Percentiles rank a stretch among this genome's conserved stretches.
Evolutionary conservation across 2,888 invertebrate species (phyloP).

Genomic region (Trichogramma evanescens): DNA sequence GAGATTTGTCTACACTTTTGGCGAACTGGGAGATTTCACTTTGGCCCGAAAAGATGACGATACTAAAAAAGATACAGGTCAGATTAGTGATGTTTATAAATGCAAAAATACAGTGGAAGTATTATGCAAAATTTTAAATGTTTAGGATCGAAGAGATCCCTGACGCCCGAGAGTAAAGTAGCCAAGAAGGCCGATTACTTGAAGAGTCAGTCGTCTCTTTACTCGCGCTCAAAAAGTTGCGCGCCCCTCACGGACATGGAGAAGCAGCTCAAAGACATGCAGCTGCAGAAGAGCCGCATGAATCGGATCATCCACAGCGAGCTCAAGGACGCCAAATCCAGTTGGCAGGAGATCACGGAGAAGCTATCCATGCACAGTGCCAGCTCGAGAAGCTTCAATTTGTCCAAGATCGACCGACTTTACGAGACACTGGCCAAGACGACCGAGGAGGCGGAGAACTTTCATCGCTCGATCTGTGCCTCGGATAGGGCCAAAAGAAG

Average conservation of each 20-base stretch:
- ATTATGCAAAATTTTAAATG: too few relatives aligned
- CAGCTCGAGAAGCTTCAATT: neutral
- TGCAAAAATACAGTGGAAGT: too few relatives aligned
- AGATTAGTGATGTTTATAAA: too few relatives aligned
- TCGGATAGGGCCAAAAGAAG: neutral
- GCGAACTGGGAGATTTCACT: neutral
- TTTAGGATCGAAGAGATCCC: too few relatives aligned
- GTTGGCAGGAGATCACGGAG: conserved; percentile 11
- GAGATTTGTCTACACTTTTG: conserved; percentile 14
- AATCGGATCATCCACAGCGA: conserved; percentile 17
- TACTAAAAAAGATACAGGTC: too few relatives aligned
- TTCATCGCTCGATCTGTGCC: conserved; percentile 5
- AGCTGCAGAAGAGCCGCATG: conserved; percentile 13
- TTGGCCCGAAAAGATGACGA: too few relatives aligned
- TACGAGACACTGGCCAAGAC: conserved; percentile 9
- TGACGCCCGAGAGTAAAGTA: too few relatives aligned
- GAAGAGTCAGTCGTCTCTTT: too few relatives aligned
- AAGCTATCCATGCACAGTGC: neutral
- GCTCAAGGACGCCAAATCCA: conserved; percentile 8
- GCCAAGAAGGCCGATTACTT: too few relatives aligned
- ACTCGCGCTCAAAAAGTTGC: too few relatives aligned
- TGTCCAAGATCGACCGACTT: neutral
- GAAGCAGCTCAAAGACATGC: conserved; percentile 15
- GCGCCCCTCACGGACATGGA: conserved; percentile 8
- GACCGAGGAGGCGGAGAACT: conserved; percentile 4